A percentile compares a stretch with the other conserved stretches of the same genome.
phyloP scores from a whole-genome alignment of 2,797 vertebrate genomes.

The Gymnoscopelus braueri region DNA sequence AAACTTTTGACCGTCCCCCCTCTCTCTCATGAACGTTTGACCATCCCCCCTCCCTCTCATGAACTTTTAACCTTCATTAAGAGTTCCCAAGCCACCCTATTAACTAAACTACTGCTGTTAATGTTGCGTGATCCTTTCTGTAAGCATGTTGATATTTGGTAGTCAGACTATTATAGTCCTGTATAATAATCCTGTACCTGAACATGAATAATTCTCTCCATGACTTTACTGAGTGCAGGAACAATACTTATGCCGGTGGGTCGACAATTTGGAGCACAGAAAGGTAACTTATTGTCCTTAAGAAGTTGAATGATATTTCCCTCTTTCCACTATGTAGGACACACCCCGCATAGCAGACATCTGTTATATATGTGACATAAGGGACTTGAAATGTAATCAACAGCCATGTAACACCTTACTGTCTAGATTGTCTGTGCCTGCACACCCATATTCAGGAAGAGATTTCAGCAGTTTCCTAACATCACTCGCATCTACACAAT shows the following conservation, averaged over 20 bases:
- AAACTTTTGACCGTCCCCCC: too few species aligned
- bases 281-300: constrained; percentile 7
- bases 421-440: constrained; percentile 13
- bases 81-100: not conserved
- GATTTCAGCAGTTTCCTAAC: constrained; percentile 1
- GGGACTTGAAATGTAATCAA: constrained; percentile 17
- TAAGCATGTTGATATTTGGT: not conserved
- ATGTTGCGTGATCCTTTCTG: not conserved
- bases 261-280: constrained; percentile 5
- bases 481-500: constrained; percentile 6
- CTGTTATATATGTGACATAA: constrained; percentile 25
- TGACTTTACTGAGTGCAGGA: constrained; percentile 4
- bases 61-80: not conserved
- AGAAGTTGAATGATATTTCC: constrained; percentile 11
- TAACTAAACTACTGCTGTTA: not conserved
- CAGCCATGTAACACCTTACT: constrained; percentile 6
- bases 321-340: constrained; percentile 8
- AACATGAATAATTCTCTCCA: constrained; percentile 15
- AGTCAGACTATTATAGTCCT: not conserved
- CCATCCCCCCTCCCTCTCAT: too few species aligned
- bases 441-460: constrained; percentile 5
- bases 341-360: constrained; percentile 8
- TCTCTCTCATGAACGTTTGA: too few species aligned
- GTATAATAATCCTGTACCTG: not conserved
- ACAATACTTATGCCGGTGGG: constrained; percentile 11